Percentiles rank a stretch among this genome's conserved stretches.
phyloP scores from a whole-genome alignment of 35 echinoderm and acorn worm genomes.

The Ophiothrix spiculata region DNA sequence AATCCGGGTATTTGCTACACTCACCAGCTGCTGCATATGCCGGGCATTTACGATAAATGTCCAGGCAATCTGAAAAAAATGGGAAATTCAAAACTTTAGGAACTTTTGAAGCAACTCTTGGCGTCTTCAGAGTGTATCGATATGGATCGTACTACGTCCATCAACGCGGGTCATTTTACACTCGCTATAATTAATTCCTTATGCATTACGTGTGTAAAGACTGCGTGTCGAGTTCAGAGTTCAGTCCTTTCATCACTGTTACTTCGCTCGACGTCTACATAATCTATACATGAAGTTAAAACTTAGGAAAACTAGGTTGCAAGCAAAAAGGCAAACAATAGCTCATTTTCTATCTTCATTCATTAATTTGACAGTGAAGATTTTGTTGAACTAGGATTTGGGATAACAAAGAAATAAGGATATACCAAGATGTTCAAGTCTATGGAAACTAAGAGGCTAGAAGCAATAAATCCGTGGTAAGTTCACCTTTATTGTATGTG shows the following conservation, averaged over 20 bases:
- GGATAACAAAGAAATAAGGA: not conserved
- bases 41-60: conserved; percentile 17
- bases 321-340: too few relatives aligned
- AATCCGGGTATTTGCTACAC: conserved; percentile 2
- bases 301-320: too few relatives aligned
- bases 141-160: not conserved
- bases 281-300: too few relatives aligned
- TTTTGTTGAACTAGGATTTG: not conserved
- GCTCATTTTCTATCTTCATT: too few relatives aligned
- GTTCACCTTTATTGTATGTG: not conserved
- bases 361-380: not conserved
- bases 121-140: too few relatives aligned
- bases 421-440: not conserved
- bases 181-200: not conserved
- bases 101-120: too few relatives aligned
- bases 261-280: too few relatives aligned
- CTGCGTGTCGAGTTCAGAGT: too few relatives aligned
- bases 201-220: not conserved
- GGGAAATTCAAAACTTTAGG: not conserved
- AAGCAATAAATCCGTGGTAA: not conserved
- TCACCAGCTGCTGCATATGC: conserved; percentile 29
- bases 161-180: not conserved
- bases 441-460: not conserved
- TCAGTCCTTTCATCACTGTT: too few relatives aligned
- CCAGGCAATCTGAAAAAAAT: conserved; percentile 17